Percentiles rank a stretch among this genome's conserved stretches.
Evolutionary conservation across 1,140 invertebrate genomes (phyloP).

Genomic region (Choristoneura fumiferana): DNA sequence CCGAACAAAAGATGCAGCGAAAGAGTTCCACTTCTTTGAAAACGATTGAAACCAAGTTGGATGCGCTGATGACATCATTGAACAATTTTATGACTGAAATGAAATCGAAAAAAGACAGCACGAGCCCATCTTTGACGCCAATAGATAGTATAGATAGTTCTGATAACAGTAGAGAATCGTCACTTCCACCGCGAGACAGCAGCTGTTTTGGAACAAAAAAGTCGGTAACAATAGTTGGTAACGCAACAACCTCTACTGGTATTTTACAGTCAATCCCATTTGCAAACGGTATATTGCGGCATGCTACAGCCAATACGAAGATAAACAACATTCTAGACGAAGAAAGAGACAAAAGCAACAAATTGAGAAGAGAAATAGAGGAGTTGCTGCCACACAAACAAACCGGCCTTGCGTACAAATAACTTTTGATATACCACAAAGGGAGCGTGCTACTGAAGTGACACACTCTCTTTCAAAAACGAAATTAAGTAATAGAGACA

Average conservation of each 20-base stretch:
- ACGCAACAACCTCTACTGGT: neutral
- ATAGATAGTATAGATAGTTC: neutral
- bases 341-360: constrained; percentile 36
- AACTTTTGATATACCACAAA: constrained; percentile 44
- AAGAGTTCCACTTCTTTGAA: constrained; percentile 24
- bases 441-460: constrained; percentile 49
- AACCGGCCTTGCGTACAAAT: constrained; percentile 32
- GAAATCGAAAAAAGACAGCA: neutral
- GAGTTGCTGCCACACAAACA: constrained; percentile 26
- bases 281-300: too few relatives aligned
- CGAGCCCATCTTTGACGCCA: neutral
- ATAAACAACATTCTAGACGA: constrained; percentile 34
- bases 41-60: constrained; percentile 39
- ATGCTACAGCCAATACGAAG: neutral
- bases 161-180: too few relatives aligned
- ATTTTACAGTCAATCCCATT: neutral
- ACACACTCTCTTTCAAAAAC: constrained; percentile 43
- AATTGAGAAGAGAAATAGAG: constrained; percentile 34
- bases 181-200: too few relatives aligned
- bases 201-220: neutral
- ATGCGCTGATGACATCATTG: constrained; percentile 36
- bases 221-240: neutral
- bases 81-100: neutral
- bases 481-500: neutral
- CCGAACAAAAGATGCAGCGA: constrained; percentile 16